Conservation (phyloP, 1,140 invertebrate genomes). For the Drosophila arizonae region DNA sequence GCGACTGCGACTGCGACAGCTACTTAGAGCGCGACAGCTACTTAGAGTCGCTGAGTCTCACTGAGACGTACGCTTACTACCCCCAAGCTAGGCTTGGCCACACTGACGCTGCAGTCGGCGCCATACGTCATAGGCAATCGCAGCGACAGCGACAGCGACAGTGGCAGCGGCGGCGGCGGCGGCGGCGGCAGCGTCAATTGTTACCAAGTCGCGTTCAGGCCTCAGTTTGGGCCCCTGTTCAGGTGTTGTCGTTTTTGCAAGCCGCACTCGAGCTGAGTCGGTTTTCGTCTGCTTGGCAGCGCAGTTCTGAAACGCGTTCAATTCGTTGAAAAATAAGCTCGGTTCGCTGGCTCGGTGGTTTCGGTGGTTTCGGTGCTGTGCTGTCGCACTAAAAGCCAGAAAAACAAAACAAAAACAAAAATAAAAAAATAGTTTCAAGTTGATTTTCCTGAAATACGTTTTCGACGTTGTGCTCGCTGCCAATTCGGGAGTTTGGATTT, state of each 20-base stretch:
- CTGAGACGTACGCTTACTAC: conserved; percentile 1
- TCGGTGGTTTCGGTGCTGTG: conserved; percentile 4
- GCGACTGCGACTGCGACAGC: not conserved
- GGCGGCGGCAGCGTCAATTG: conserved; percentile 1
- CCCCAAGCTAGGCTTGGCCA: conserved; percentile 37
- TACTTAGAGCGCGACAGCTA: not conserved
- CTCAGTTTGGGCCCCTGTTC: conserved; percentile 50
- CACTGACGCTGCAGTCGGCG: conserved; percentile 24
- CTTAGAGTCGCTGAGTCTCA: too few relatives aligned
- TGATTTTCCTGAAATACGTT: conserved; percentile 40
- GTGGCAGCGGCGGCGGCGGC: conserved; percentile 16
- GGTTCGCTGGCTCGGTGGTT: conserved; percentile 31
- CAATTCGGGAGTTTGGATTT: conserved; percentile 6
- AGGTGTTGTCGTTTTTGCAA: conserved; percentile 80
- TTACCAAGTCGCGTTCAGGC: conserved; percentile 13
- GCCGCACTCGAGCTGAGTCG: conserved; percentile 66
- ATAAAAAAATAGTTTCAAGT: conserved; percentile 11
- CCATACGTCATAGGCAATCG: conserved; percentile 29
- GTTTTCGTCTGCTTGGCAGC: conserved; percentile 77
- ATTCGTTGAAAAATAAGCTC: conserved; percentile 41
- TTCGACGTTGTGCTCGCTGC: conserved; percentile 1
- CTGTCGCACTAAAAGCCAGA: conserved; percentile 4
- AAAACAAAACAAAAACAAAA: too few relatives aligned
- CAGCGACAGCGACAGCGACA: conserved; percentile 15
- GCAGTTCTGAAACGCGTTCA: conserved; percentile 77